These are phyloP conservation scores for Camelus dromedarius DNA, from an alignment of 2,113 vertebrate species.

Conservation along the genomic window DNA sequence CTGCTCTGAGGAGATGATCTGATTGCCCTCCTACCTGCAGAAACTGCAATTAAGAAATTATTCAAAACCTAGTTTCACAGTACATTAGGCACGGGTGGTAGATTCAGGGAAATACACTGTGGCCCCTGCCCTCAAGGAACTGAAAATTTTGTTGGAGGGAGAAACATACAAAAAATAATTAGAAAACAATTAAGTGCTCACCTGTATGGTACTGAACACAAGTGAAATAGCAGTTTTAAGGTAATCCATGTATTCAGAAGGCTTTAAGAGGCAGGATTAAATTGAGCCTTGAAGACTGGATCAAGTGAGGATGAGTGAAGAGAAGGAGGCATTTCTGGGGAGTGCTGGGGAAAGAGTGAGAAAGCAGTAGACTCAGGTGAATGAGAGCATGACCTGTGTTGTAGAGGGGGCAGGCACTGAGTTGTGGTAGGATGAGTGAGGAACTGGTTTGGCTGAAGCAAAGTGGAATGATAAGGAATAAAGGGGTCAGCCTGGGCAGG, in stretches of 20 bases:
- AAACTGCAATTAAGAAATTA: background rate
- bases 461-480: background rate
- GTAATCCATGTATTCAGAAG: background rate
- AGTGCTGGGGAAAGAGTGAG: background rate
- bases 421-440: background rate
- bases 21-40: background rate
- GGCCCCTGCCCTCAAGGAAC: background rate
- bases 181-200: background rate
- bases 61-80: background rate
- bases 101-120: background rate
- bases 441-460: background rate
- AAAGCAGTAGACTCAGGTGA: background rate
- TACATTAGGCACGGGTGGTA: background rate
- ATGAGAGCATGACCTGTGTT: background rate
- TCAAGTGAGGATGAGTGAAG: background rate
- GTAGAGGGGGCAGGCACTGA: background rate
- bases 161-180: background rate
- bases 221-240: background rate
- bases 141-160: background rate
- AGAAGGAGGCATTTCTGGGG: background rate
- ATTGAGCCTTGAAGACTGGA: background rate
- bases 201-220: background rate
- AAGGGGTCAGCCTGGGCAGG: background rate
- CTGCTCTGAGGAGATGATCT: background rate
- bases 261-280: background rate